Evolutionary conservation across 2,113 vertebrate genomes (phyloP).

Genomic region (Narcine bancroftii): DNA sequence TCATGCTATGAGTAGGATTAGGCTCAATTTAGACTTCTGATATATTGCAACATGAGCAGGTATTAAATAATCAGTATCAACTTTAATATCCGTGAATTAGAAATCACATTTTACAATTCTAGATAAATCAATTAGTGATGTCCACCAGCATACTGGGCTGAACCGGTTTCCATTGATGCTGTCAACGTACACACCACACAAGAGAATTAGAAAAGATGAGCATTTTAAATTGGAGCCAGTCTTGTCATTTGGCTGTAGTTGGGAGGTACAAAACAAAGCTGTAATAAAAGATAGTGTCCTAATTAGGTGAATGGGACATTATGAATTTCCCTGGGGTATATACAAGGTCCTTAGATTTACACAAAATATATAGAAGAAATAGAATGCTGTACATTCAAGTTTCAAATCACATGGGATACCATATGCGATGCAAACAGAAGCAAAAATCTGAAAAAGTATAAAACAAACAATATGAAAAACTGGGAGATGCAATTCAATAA

Average conservation of each 20-base stretch:
- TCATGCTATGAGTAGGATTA: not conserved
- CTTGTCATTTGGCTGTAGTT: not conserved
- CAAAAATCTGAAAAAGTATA: not conserved
- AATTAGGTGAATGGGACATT: not conserved
- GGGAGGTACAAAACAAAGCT: not conserved
- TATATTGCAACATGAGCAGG: not conserved
- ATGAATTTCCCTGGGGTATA: not conserved
- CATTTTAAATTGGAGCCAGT: not conserved
- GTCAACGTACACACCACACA: not conserved
- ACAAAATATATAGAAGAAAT: not conserved
- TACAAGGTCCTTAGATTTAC: not conserved
- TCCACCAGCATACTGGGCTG: not conserved
- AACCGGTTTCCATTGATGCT: not conserved
- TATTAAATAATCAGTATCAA: not conserved
- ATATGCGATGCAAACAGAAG: not conserved
- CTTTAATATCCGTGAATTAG: not conserved
- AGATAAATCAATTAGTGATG: not conserved
- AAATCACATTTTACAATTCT: not conserved
- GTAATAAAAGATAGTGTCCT: not conserved
- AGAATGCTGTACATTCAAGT: not conserved
- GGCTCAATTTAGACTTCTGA: not conserved
- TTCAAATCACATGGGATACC: not conserved
- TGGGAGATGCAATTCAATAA: not conserved
- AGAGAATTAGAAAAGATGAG: not conserved
- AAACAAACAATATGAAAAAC: not conserved